Percentiles rank a stretch among this genome's conserved stretches.
These are phyloP conservation scores for Oreochromis aureus DNA, from an alignment of 2,113 vertebrate genomes.

Conservation along the genomic window DNA sequence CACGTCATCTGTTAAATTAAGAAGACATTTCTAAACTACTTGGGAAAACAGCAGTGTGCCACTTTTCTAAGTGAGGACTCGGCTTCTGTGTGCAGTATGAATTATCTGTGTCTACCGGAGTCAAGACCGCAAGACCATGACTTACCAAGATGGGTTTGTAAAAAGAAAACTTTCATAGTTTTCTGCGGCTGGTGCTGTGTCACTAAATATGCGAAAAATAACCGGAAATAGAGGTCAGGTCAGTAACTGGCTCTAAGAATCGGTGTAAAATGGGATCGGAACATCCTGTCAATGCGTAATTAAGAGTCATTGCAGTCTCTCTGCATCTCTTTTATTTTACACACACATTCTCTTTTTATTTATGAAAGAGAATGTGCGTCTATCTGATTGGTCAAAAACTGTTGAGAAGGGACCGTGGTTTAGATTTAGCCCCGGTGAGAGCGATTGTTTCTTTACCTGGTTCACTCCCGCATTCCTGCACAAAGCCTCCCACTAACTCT, in stretches of 20 bases:
- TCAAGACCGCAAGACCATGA: background rate
- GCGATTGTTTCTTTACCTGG: background rate
- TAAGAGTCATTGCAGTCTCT: background rate
- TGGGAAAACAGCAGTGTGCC: no score
- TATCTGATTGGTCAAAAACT: background rate
- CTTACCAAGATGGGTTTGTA: background rate
- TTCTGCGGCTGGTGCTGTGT: background rate
- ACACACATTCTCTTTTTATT: background rate
- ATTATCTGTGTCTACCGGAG: no score
- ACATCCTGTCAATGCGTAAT: background rate
- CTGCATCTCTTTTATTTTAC: background rate
- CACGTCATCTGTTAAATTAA: no score
- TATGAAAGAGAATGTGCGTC: fast-evolving
- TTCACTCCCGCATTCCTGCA: background rate
- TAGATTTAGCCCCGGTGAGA: background rate
- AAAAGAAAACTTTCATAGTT: background rate
- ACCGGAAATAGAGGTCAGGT: background rate
- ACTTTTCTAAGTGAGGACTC: no score
- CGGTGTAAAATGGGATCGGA: background rate
- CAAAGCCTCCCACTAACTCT: background rate
- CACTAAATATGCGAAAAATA: background rate
- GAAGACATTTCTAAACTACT: no score
- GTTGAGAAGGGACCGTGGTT: background rate
- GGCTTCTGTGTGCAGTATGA: fast-evolving
- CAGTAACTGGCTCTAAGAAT: background rate